Conservation (phyloP, 2,113 vertebrate genomes). For the Typhlomys cinereus region DNA sequence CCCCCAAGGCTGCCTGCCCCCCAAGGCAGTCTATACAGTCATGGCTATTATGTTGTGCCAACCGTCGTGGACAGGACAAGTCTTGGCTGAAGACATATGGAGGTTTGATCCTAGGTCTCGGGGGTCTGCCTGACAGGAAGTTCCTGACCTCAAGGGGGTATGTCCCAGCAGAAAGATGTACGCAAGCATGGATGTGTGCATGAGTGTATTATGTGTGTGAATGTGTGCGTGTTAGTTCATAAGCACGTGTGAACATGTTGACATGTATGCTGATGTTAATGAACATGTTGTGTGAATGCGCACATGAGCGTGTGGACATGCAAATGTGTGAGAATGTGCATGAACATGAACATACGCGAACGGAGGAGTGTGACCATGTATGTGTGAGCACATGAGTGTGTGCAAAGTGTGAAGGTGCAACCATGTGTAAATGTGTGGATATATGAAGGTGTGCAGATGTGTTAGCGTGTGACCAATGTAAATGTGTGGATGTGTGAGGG, state of each 20-base stretch:
- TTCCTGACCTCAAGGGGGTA: background rate
- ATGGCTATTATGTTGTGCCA: fast-evolving
- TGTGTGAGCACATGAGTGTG: background rate
- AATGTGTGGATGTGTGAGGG: fast-evolving
- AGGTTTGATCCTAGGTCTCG: too few relatives aligned
- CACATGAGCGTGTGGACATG: background rate
- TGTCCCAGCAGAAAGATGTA: background rate
- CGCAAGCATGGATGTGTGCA: fast-evolving
- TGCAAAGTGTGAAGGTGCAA: too few relatives aligned
- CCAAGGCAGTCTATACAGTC: background rate
- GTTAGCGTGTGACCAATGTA: background rate
- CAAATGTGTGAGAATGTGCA: too few relatives aligned
- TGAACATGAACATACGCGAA: background rate
- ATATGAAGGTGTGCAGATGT: background rate
- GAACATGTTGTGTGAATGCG: background rate
- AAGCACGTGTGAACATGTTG: too few relatives aligned
- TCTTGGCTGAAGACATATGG: background rate
- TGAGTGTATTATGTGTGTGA: background rate
- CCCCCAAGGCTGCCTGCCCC: fast-evolving
- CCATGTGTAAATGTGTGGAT: background rate
- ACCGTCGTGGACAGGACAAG: background rate
- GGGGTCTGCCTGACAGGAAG: fast-evolving
- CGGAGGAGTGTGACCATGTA: too few relatives aligned
- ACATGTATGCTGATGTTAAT: background rate
- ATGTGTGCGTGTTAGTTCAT: background rate